Conservation (phyloP, 1,140 invertebrate genomes). For the Tetranychus cinnabarinus region DNA sequence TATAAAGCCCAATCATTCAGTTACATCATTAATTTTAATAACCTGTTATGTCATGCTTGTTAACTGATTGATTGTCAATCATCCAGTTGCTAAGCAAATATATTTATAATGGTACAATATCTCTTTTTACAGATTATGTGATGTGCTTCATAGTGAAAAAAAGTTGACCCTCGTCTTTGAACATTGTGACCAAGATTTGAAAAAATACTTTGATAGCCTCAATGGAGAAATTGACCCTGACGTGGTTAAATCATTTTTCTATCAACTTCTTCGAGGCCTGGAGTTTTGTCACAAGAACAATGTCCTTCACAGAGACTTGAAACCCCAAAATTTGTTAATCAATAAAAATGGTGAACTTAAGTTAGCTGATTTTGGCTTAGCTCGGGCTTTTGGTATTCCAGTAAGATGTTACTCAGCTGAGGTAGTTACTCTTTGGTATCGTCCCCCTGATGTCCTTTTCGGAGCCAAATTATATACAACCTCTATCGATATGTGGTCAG, state of each 20-base stretch:
- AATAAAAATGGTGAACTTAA: slow-evolving; percentile 86
- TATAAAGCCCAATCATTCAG: too few relatives aligned
- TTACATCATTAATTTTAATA: too few relatives aligned
- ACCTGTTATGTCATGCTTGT: not conserved
- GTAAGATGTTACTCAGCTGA: slow-evolving; percentile 98
- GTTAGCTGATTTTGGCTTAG: slow-evolving; percentile 93
- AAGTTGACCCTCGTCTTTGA: slow-evolving; percentile 96
- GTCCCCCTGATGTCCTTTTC: slow-evolving; percentile 94
- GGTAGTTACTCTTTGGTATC: slow-evolving; percentile 70
- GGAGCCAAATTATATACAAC: slow-evolving; percentile 97
- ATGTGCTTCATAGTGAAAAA: slow-evolving; percentile 93
- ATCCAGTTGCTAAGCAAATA: not conserved
- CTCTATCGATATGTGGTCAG: slow-evolving; percentile 99
- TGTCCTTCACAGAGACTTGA: slow-evolving; percentile 86
- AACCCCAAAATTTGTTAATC: slow-evolving; percentile 93
- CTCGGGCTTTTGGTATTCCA: slow-evolving; percentile 93
- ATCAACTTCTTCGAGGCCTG: slow-evolving; percentile 81
- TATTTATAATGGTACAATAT: not conserved
- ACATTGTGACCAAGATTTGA: slow-evolving; percentile 97
- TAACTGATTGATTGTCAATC: not conserved
- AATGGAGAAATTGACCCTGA: slow-evolving; percentile 95
- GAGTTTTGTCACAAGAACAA: slow-evolving; percentile 90
- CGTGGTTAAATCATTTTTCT: slow-evolving; percentile 54
- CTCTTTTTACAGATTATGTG: slow-evolving; percentile 39
- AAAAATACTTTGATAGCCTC: slow-evolving; percentile 97